Evolutionary conservation across 2,113 vertebrate species (phyloP).

Genomic region (Bos indicus): DNA sequence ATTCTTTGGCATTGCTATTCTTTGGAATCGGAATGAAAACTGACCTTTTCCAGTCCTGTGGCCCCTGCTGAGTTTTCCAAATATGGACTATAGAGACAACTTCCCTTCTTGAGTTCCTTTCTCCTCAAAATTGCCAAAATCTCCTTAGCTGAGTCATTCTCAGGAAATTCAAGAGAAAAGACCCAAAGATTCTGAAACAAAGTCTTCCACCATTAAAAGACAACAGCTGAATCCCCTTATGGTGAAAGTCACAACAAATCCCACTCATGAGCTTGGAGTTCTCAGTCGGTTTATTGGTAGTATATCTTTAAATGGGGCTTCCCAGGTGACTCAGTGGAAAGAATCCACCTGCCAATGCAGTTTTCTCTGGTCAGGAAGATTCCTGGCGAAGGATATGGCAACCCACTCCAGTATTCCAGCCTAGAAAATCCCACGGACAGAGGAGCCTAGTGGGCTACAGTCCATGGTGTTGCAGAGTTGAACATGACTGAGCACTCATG

Average conservation of each 20-base stretch:
- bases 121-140: neutral
- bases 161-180: neutral
- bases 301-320: neutral
- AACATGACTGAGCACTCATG: neutral
- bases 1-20: neutral
- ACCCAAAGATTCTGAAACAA: neutral
- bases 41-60: neutral
- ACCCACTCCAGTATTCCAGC: neutral
- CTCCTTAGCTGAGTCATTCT: neutral
- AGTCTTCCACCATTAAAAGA: neutral
- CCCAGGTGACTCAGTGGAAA: neutral
- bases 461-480: neutral
- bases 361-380: neutral
- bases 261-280: neutral
- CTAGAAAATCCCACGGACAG: neutral
- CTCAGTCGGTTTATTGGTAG: neutral
- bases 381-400: neutral
- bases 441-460: neutral
- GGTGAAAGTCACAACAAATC: neutral
- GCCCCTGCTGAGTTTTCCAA: neutral
- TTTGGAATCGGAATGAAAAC: neutral
- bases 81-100: neutral
- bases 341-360: neutral
- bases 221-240: neutral
- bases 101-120: neutral